phyloP scores from a whole-genome alignment of 2,797 vertebrate species.

The Hapalemur alaotrensis region DNA sequence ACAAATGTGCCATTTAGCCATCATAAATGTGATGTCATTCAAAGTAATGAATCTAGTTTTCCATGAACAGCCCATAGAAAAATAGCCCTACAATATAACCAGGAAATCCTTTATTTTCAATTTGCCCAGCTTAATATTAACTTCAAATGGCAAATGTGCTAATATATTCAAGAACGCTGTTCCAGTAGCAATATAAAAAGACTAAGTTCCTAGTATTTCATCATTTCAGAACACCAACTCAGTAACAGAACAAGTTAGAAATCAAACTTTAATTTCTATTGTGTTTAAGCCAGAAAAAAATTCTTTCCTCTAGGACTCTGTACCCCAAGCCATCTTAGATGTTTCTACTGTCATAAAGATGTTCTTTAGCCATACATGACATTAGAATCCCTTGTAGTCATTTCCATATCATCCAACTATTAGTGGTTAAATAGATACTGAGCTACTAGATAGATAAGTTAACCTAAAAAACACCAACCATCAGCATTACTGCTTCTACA shows the following conservation, averaged over 20 bases:
- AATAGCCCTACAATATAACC: background rate
- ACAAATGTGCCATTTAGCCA: background rate
- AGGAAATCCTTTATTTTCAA: conserved; percentile 30
- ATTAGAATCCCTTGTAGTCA: background rate
- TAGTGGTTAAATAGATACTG: background rate
- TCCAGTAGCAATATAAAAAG: background rate
- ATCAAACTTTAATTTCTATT: conserved; percentile 38
- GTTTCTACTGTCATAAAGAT: background rate
- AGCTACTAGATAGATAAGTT: background rate
- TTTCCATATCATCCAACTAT: background rate
- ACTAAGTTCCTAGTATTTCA: conserved; percentile 27
- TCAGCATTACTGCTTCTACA: conserved; percentile 12
- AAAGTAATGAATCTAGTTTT: conserved; percentile 19
- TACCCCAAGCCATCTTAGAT: conserved; percentile 34
- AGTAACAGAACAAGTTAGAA: conserved; percentile 27
- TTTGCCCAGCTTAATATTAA: conserved; percentile 13
- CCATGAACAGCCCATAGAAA: background rate
- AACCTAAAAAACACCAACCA: conserved; percentile 42
- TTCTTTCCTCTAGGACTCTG: background rate
- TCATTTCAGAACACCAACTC: conserved; percentile 35
- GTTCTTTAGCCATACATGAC: background rate
- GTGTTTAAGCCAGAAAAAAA: conserved; percentile 30
- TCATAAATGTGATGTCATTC: conserved; percentile 49
- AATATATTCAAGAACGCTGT: conserved; percentile 34
- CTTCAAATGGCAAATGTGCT: conserved; percentile 12